These are phyloP conservation scores for Nomada goodeniana DNA, from an alignment of 2,888 invertebrate genomes.

Conservation along the genomic window DNA sequence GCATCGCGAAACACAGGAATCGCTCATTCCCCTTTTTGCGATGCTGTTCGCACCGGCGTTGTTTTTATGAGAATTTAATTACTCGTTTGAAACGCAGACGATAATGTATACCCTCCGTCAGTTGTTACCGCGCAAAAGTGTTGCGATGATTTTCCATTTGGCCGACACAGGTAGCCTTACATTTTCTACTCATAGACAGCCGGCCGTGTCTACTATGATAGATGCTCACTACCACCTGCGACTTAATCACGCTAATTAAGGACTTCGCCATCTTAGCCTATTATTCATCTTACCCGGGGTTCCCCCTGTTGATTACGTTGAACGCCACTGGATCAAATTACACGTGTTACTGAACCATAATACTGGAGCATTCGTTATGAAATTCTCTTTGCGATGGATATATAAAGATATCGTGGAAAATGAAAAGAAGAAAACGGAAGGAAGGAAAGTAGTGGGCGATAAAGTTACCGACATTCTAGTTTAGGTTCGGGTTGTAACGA, in stretches of 20 bases:
- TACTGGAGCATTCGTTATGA: constrained; percentile 6
- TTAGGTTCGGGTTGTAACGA: too few species aligned
- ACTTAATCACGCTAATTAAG: constrained; percentile 67
- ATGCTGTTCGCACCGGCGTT: constrained; percentile 21
- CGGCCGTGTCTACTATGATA: constrained; percentile 45
- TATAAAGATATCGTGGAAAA: neutral
- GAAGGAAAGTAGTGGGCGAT: neutral
- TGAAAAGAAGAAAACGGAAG: too few species aligned
- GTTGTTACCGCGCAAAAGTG: constrained; percentile 40
- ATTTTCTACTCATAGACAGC: constrained; percentile 49
- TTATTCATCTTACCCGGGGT: constrained; percentile 53
- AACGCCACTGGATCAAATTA: constrained; percentile 44
- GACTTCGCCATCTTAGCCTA: constrained; percentile 60
- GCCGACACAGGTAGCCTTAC: constrained; percentile 27
- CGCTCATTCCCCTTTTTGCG: neutral
- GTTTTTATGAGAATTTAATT: constrained; percentile 44
- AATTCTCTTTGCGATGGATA: neutral
- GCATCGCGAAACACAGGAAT: constrained; percentile 27
- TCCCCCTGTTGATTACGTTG: constrained; percentile 42
- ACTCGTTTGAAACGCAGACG: constrained; percentile 16
- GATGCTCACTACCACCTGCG: constrained; percentile 58
- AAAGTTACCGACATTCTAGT: too few species aligned
- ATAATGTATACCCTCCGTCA: constrained; percentile 15
- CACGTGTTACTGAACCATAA: constrained; percentile 27
- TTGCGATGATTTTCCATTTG: constrained; percentile 36